Evolutionary conservation across 1,140 invertebrate species (phyloP).

Genomic region (Ridgeia piscesae): DNA sequence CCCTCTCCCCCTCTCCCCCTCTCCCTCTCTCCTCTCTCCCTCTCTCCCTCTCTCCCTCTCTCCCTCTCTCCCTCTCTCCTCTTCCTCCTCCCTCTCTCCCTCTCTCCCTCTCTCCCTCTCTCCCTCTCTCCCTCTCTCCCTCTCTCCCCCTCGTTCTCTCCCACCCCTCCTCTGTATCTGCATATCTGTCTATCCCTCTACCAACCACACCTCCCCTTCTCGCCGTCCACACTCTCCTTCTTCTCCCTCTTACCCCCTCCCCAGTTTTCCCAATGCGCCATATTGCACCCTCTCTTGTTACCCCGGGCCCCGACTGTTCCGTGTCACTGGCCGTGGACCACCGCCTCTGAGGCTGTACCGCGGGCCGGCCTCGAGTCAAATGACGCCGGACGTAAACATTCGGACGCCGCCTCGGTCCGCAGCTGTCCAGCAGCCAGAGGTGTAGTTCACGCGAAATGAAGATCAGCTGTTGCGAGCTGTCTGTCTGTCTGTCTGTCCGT

Average conservation of each 20-base stretch:
- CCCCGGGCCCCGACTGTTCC: background rate
- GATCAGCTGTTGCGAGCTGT: background rate
- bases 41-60: slow-evolving; percentile 9
- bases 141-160: too few species aligned
- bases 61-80: background rate
- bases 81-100: slow-evolving; percentile 2
- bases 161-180: background rate
- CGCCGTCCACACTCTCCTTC: background rate
- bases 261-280: too few species aligned
- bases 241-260: slow-evolving; percentile 2
- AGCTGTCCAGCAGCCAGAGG: background rate
- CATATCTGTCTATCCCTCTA: background rate
- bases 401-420: background rate
- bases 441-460: background rate
- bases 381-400: background rate
- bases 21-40: too few species aligned
- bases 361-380: background rate
- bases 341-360: background rate
- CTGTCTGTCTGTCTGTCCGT: background rate
- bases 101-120: background rate
- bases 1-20: too few species aligned
- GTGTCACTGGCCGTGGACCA: background rate
- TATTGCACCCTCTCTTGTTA: slow-evolving; percentile 4
- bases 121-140: background rate
- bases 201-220: background rate